A percentile compares a stretch with the other conserved stretches of the same genome.
These are phyloP conservation scores for Hemibagrus wyckioides DNA, from an alignment of 2,113 vertebrate genomes.

Conservation along the genomic window DNA sequence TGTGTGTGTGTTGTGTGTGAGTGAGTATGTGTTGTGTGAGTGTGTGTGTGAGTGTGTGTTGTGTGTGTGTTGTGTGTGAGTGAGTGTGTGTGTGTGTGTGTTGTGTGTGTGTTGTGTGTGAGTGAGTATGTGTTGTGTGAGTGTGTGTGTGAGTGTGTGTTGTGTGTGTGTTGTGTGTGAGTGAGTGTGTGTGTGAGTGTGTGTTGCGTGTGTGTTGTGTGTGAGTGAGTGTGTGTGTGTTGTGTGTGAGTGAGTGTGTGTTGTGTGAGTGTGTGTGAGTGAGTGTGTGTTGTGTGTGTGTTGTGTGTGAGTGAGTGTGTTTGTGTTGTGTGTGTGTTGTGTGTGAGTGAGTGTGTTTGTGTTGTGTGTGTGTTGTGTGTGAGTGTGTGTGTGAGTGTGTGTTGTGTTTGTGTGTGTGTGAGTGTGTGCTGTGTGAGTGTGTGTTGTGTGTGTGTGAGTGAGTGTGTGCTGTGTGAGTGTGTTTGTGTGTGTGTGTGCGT, in stretches of 20 bases:
- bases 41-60: constrained; percentile 5
- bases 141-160: too few species aligned
- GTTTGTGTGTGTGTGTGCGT: background rate
- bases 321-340: background rate
- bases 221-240: background rate
- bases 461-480: background rate
- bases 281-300: background rate
- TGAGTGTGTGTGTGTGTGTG: background rate
- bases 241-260: too few species aligned
- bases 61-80: background rate
- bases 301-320: background rate
- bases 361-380: background rate
- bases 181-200: background rate
- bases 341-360: background rate
- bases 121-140: too few species aligned
- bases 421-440: background rate
- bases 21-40: too few species aligned
- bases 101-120: background rate
- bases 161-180: background rate
- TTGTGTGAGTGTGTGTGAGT: too few species aligned
- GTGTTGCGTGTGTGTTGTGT: too few species aligned
- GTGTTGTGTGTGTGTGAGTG: background rate
- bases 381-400: too few species aligned
- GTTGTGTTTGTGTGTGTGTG: background rate
- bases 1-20: background rate